phyloP scores from a whole-genome alignment of 2,113 vertebrate genomes.

The Oxyruncus cristatus region DNA sequence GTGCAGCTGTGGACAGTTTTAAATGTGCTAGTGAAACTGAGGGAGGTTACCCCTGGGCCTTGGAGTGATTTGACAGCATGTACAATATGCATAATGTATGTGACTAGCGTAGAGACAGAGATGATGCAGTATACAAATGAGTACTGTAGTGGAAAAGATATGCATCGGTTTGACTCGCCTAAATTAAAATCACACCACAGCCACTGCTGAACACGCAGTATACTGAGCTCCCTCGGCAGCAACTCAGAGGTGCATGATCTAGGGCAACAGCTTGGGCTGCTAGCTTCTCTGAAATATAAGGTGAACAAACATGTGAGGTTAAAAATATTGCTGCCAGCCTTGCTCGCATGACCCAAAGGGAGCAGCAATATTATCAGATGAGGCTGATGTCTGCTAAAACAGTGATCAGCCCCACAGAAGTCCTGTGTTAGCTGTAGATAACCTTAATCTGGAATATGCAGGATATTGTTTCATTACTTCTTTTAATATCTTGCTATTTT shows the following conservation, averaged over 20 bases:
- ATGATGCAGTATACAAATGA: background rate
- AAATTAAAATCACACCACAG: background rate
- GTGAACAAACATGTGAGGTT: background rate
- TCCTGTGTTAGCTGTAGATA: background rate
- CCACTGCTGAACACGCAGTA: background rate
- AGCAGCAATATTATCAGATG: background rate
- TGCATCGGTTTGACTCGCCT: accelerated
- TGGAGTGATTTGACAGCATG: background rate
- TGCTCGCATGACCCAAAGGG: background rate
- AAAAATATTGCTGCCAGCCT: background rate
- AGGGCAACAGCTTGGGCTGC: background rate
- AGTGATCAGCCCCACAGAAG: background rate
- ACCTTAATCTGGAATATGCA: background rate
- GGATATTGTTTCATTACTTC: background rate
- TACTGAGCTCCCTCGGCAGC: background rate
- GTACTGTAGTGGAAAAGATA: background rate
- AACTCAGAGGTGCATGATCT: background rate
- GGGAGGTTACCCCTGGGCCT: background rate
- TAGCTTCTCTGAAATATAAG: background rate
- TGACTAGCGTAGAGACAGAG: background rate
- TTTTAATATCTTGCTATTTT: background rate
- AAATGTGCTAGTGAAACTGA: background rate
- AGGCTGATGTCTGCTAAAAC: background rate
- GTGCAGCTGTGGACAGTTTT: background rate
- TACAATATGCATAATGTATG: constrained; percentile 13